Evolutionary conservation across 1,140 invertebrate genomes (phyloP).

Genomic region (Drosophila arizonae): DNA sequence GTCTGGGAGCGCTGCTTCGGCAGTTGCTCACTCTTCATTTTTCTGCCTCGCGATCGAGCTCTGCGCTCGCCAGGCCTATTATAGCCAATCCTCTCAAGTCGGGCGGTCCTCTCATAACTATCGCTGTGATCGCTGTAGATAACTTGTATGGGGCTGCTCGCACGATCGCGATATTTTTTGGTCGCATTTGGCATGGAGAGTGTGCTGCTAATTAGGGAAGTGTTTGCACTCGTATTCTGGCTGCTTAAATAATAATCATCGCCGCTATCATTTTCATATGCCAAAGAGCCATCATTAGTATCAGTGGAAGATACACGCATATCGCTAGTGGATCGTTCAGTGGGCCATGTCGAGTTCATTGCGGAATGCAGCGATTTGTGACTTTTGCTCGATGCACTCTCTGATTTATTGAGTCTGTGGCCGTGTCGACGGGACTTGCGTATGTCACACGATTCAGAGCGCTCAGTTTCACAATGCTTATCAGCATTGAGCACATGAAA

Average conservation of each 20-base stretch:
- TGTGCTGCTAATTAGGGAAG: conserved; percentile 5
- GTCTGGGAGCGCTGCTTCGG: conserved; percentile 11
- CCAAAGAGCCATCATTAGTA: background rate
- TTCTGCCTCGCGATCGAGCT: no score
- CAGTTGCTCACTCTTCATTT: conserved; percentile 3
- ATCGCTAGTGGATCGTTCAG: background rate
- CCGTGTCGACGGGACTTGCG: background rate
- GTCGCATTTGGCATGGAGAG: conserved; percentile 3
- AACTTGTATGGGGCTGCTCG: conserved; percentile 57
- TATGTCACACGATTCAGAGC: background rate
- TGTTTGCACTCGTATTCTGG: conserved; percentile 6
- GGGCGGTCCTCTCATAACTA: background rate
- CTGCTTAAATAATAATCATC: conserved; percentile 13
- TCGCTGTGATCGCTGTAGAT: conserved; percentile 6
- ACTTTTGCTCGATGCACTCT: background rate
- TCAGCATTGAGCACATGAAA: no score
- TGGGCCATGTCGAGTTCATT: background rate
- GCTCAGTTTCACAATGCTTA: background rate
- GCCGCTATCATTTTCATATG: background rate
- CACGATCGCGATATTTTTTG: conserved; percentile 60
- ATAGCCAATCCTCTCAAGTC: background rate
- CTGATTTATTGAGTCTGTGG: background rate
- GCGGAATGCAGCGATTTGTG: background rate
- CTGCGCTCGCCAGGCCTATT: no score
- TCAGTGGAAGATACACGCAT: background rate